Percentiles rank a stretch among this genome's conserved stretches.
These are phyloP conservation scores for Stenurella melanura DNA, from an alignment of 2,888 invertebrate genomes.

Conservation along the genomic window DNA sequence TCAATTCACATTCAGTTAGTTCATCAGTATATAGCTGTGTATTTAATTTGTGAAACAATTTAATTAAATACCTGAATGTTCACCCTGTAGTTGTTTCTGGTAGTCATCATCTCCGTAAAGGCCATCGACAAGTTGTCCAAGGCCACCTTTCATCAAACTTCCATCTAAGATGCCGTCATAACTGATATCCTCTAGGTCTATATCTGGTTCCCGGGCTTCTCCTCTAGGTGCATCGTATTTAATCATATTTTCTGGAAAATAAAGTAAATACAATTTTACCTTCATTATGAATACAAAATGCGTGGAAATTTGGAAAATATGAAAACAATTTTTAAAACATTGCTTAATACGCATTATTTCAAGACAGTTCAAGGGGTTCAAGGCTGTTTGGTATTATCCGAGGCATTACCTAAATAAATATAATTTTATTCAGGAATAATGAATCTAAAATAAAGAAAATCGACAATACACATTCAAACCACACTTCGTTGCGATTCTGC, in stretches of 20 bases:
- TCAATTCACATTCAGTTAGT: too few relatives aligned
- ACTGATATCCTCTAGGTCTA: slow-evolving; percentile 84
- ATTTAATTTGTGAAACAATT: background rate
- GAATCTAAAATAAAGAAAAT: too few relatives aligned
- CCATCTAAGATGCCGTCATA: slow-evolving; percentile 83
- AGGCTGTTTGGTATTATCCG: too few relatives aligned
- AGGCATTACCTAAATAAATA: too few relatives aligned
- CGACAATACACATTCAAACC: too few relatives aligned
- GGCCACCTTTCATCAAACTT: slow-evolving; percentile 79
- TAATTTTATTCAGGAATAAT: too few relatives aligned
- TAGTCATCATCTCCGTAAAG: slow-evolving; percentile 81
- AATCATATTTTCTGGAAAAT: slow-evolving; percentile 78
- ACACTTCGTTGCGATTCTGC: too few relatives aligned
- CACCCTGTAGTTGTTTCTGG: slow-evolving; percentile 77
- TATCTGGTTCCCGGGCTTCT: slow-evolving; percentile 78
- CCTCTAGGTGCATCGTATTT: slow-evolving; percentile 82
- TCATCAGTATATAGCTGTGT: background rate
- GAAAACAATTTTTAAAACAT: too few relatives aligned
- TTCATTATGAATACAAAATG: too few relatives aligned
- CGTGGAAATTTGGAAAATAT: too few relatives aligned
- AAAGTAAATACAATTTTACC: background rate
- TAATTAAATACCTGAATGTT: slow-evolving; percentile 75
- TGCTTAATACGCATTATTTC: too few relatives aligned
- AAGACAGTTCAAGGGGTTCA: too few relatives aligned
- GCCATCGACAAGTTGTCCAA: slow-evolving; percentile 90